A percentile compares a stretch with the other conserved stretches of the same genome.
phyloP scores from a whole-genome alignment of 2,113 vertebrate genomes.

The Embiotoca jacksoni region DNA sequence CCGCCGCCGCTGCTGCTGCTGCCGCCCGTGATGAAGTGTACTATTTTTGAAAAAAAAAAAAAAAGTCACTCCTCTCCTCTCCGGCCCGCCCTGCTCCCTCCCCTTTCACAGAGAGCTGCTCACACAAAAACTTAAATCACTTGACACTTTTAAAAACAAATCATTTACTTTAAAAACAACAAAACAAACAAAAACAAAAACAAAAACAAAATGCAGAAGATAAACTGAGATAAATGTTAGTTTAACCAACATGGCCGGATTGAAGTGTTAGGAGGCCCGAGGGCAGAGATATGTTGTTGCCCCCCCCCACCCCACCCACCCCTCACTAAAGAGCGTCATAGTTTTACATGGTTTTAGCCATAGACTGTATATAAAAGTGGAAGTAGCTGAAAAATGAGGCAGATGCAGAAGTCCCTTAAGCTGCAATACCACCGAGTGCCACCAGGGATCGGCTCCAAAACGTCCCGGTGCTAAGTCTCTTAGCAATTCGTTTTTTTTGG shows the following conservation, averaged over 20 bases:
- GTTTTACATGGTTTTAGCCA: too few relatives aligned
- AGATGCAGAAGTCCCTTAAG: too few relatives aligned
- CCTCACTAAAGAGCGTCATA: too few relatives aligned
- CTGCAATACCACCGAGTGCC: too few relatives aligned
- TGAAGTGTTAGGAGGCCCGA: not conserved
- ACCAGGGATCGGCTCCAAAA: too few relatives aligned
- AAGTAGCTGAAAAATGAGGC: too few relatives aligned
- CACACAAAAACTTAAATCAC: too few relatives aligned
- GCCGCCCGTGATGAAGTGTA: slow-evolving; percentile 32
- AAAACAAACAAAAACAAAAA: not conserved
- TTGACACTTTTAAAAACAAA: too few relatives aligned
- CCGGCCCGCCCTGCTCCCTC: slow-evolving; percentile 32
- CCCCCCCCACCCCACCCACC: not conserved
- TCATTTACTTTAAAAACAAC: too few relatives aligned
- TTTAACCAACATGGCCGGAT: not conserved
- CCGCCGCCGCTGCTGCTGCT: slow-evolving; percentile 26
- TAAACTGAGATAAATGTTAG: not conserved
- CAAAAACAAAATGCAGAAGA: not conserved
- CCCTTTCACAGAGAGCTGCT: slow-evolving; percentile 2
- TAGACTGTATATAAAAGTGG: too few relatives aligned
- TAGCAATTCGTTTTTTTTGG: too few relatives aligned
- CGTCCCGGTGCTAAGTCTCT: too few relatives aligned
- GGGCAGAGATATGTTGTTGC: not conserved
- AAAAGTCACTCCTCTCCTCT: slow-evolving; percentile 70
- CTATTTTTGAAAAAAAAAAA: slow-evolving; percentile 51